Conservation (phyloP, 2,797 vertebrate species). For the Artibeus lituratus region DNA sequence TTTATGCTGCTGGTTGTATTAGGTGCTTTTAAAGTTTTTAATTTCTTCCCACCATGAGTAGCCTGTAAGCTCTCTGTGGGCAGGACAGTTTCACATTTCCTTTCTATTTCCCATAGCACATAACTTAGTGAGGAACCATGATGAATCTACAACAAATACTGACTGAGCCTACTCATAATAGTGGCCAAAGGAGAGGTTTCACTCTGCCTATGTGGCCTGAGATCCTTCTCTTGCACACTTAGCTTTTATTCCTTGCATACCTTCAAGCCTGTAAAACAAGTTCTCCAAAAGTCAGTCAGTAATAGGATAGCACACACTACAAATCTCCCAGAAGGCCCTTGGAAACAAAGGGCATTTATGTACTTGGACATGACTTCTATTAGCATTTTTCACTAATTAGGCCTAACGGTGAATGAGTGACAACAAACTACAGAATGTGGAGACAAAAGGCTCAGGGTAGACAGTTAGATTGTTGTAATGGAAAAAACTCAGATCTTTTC, state of each 20-base stretch:
- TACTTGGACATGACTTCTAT: neutral
- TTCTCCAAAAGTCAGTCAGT: neutral
- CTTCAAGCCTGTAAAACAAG: neutral
- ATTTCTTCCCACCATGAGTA: neutral
- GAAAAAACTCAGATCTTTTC: neutral
- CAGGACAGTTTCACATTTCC: neutral
- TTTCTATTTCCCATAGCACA: neutral
- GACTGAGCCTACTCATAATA: neutral
- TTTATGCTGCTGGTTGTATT: neutral
- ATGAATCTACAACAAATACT: neutral
- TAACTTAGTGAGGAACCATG: neutral
- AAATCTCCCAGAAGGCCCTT: neutral
- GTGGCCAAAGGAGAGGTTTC: neutral
- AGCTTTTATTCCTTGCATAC: neutral
- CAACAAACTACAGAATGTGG: neutral
- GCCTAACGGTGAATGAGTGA: neutral
- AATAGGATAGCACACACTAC: neutral
- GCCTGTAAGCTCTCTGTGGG: neutral
- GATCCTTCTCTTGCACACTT: neutral
- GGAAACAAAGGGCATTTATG: neutral
- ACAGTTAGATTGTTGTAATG: neutral
- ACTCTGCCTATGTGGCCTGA: neutral
- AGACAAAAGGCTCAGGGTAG: neutral
- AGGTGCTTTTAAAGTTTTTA: neutral
- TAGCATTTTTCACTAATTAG: neutral